Evolutionary conservation across 2,888 invertebrate species (phyloP), one percentile per base, ranked within the genome.

Genomic region (Hypomecis atomaria): DNA sequence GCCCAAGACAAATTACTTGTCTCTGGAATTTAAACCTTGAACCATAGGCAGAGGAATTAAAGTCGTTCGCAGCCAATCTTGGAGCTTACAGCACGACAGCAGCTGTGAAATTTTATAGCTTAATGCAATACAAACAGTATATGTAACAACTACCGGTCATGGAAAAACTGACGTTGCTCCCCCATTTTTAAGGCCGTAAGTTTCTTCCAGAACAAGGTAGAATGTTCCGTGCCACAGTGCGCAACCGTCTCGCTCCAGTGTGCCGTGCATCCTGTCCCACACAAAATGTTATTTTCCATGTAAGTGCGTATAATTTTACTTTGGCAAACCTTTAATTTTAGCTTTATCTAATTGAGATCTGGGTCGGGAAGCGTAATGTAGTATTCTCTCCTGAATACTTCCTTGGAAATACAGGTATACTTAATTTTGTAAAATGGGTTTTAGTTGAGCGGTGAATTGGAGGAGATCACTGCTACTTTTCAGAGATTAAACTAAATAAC

Each of bases 231-330:
- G 82, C 87, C 78, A 68, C 86, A 81, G 85, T 82, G 88, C 92
- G 86, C 88, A 88, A 88, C 91, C 85, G 92, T 90, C 86, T 87
- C 90, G 92, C 90, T 92, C 87, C 89, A 89, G 81, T 88, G 91
- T 90, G 75, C 84, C 90, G 92, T 87, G 84, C 85, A 92, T 92
- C 92, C 92, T 91, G 90, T 83, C 84, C 77, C 77, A 76, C 77
- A 75, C 83, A 84, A 82, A 84, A 65, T 65, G 79, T 85, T 63
- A 84, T 87, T 89, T 88, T 87, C 85, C 81, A 76, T 81, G 83
- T 84, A 83, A 23, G 50, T 57, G 47, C 42, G 42, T 40, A 52
- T 47, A 56, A 47, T 74, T 77, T 81, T 76, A 78, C 73, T 78
- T 78, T 72, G 73, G 78, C 73, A 66, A 74, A 73, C 65, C 69